Base-by-base conservation (phyloP, 2,797 vertebrate species). In the Hydrocynus forskahlii region DNA sequence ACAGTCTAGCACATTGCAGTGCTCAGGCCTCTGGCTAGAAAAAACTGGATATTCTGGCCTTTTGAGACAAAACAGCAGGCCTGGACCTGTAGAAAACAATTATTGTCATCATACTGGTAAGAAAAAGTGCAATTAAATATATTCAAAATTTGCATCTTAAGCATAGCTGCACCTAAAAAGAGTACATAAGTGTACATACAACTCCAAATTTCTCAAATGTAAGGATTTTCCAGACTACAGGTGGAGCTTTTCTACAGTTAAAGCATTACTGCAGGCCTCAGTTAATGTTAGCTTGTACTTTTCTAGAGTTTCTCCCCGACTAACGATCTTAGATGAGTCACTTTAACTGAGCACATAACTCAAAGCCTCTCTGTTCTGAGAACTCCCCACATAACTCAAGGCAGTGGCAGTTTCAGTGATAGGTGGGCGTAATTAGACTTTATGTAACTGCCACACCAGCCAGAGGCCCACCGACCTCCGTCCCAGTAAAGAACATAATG, bases 381-480 rank as follows among this genome's bases (percentile, higher is more conserved):
- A 43, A 45, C 68, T 76, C 57, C 45, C 16, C 66, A 67, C 29
- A 68, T 23, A 82, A 64, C 70, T 62, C 52, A 54, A 60, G 23
- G 45, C 48, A 64, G 38, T 67, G 78, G 50, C 43, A 60, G 67
- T 48, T 64, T 40, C 52, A 38, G n/a, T 29, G 40, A 73, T 13
- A 75, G 50, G 78, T 80, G 67, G 73, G 59, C 14, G 38, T 67
- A 74, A 82, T 63, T 76, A 43, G 16, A 69, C 55, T 62, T 74
- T 72, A 48, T 50, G 10, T 60, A 71, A 82, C 60, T 5, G 16
- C 38, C 77, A 71, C 43, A 60, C 55, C 71, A 60, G 16, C 23
- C 38, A 29, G 17, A 25, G 52, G 19, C 71, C 71, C 25, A 35
- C n/a, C 19, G 62, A 55, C 23, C n/a, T 68, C 40, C 43, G n/a